Evolutionary conservation across 2,888 invertebrate genomes (phyloP).

Genomic region (Latrodectus elegans): DNA sequence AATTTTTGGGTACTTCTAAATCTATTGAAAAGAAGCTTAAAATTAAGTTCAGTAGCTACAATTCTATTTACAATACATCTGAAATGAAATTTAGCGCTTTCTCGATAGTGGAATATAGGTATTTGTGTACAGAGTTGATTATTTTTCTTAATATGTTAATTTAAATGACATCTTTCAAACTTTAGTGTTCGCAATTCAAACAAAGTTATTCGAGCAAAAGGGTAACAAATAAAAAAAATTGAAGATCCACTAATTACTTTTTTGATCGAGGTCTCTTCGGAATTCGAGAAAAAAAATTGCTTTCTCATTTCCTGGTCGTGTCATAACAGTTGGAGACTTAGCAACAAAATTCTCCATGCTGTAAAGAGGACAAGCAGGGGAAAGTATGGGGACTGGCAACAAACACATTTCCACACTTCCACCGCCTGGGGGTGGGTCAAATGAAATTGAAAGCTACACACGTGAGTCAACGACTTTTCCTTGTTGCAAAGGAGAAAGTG

Average conservation of each 20-base stretch:
- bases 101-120: no score
- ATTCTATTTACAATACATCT: no score
- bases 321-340: neutral
- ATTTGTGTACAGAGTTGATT: no score
- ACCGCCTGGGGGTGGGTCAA: slow-evolving; percentile 62
- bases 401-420: slow-evolving; percentile 40
- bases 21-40: no score
- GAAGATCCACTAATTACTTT: neutral
- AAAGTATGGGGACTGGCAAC: slow-evolving; percentile 25
- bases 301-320: slow-evolving; percentile 43
- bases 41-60: no score
- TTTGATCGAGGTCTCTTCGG: neutral
- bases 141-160: no score
- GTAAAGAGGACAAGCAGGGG: slow-evolving; percentile 40
- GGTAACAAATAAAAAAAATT: neutral
- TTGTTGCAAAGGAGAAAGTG: slow-evolving; percentile 40
- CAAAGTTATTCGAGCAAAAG: neutral
- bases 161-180: no score
- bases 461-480: slow-evolving; percentile 59
- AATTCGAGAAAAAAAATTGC: neutral
- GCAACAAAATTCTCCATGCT: neutral
- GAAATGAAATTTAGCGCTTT: no score
- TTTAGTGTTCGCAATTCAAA: no score
- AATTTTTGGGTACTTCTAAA: no score
- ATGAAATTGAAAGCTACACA: slow-evolving; percentile 53